Conservation (phyloP, 2,888 invertebrate species). For the Chouioia cunea region DNA sequence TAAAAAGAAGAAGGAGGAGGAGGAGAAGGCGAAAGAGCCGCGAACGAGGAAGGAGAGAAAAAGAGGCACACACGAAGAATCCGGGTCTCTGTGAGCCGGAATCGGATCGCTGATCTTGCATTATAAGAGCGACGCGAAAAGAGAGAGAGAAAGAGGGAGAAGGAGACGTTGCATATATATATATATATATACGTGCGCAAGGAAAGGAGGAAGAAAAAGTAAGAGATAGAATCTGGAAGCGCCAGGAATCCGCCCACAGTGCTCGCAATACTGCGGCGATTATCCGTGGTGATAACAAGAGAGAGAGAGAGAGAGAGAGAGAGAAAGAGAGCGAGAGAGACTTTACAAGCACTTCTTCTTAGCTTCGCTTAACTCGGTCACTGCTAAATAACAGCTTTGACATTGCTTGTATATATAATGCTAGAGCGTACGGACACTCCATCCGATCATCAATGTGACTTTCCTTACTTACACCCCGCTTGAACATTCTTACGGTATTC, state of each 20-base stretch:
- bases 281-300: slow-evolving; percentile 42
- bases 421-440: neutral
- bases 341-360: slow-evolving; percentile 40
- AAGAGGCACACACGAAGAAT: slow-evolving; percentile 4
- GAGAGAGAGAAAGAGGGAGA: slow-evolving; percentile 21
- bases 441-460: slow-evolving; percentile 38
- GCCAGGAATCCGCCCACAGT: slow-evolving; percentile 46
- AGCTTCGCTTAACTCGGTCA: slow-evolving; percentile 40
- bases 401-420: neutral
- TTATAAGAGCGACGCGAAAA: slow-evolving; percentile 17
- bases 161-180: neutral
- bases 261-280: slow-evolving; percentile 35
- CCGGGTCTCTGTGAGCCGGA: slow-evolving; percentile 9
- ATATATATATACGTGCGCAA: slow-evolving; percentile 1
- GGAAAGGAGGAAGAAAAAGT: slow-evolving; percentile 1
- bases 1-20: slow-evolving; percentile 5
- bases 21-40: neutral
- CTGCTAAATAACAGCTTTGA: slow-evolving; percentile 42
- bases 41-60: neutral
- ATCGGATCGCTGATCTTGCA: slow-evolving; percentile 34
- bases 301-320: slow-evolving; percentile 3
- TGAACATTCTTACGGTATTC: slow-evolving; percentile 26
- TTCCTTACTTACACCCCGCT: slow-evolving; percentile 29
- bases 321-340: slow-evolving; percentile 9
- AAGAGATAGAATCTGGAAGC: slow-evolving; percentile 44